Base-by-base conservation (phyloP, 1,140 invertebrate species). In the Leptinotarsa texana region DNA sequence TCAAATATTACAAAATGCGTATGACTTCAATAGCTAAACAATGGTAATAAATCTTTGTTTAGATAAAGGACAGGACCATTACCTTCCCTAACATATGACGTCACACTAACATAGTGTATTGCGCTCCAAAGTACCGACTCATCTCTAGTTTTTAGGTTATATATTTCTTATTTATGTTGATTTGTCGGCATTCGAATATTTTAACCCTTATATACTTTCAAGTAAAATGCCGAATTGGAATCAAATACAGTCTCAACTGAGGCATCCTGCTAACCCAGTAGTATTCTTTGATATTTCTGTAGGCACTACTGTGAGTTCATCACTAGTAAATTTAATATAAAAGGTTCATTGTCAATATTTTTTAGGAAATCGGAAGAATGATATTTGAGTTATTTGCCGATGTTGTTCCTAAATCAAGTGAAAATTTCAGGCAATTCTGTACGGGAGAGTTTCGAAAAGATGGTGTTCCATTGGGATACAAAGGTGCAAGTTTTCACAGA, bases 401-500 rank as follows among this genome's bases (percentile, higher is more conserved):
- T 88, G 91, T 96, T 48, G 96, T 97, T 8, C 98, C 98, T 15
- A 97, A 95, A 88, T 99, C 98, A 8, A 96, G 95, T 80, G 98
- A 99, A 89, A 99, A 99, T 87, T 99, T 99, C 82, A 91, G 98
- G 78, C 95, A 99, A 84, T 94, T 99, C 84, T 99, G 98, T 85
- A 99, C 98, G 0, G 98, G 98, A 27, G 98, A 99, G 88, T 92
- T 91, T 76, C 89, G 92, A 79, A 88, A 92, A 79, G 98, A 99
- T 83, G 95, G 95, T 24, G 95, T 99, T n/a, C 96, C 97, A 1
- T 89, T 98, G 33, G 97, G 98, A 42, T 99, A 95, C 83, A 99
- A 99, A 88, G 95, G 96, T 77, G 94, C 94, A 47, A 93, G 93
- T 84, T 99, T 99, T 87, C 98, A 99, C 86, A 89, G 98, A 86